Base-by-base conservation (phyloP, 64 coral and sea anemone species). In the Astreopora myriophthalma region DNA sequence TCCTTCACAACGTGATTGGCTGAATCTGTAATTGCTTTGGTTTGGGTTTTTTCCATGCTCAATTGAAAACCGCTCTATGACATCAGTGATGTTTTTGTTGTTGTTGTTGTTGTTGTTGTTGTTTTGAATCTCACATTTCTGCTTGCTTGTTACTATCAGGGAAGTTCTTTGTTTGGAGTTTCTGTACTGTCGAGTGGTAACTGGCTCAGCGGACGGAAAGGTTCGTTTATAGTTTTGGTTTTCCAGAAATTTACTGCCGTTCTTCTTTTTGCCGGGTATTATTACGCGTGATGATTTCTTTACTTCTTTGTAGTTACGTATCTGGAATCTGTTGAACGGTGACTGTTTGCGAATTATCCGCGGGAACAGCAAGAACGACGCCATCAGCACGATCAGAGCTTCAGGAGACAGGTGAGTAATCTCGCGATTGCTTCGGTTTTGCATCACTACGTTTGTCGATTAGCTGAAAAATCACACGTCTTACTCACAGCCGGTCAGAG, bases 151-250 rank as follows among this genome's bases (percentile, higher is more conserved):
- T 46, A 1, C 86, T 44, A 73, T 86, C 72, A 96, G 95, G 80
- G 96, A 95, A 55, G 96, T 98, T 5, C 62, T 95, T 36, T 98
- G 93, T 84, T 29, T 98, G 34, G 93, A 98, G 74, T 95, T 98
- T 27, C 79, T 95, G 14, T 99, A 85, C 55, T 95, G 97, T 88
- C 91, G 97, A 80, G 83, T 99, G 13, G 90, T 99, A 61, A 99
- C 97, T 48, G 97, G 97, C 46, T 95, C 97, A 60, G 90, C 97
- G 8, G 97, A 99, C 62, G 97, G 97, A 48, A 99, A 99, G 97
- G 97, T 99, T 85, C 49, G 48, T 87, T 75, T 76, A n/a, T n/a
- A 42, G 8, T 55, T 27, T 38, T 79, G 23, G 67, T 40, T 46
- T 87, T 69, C 11, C 0, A 8, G 3, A 34, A 57, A 33, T n/a